A percentile compares a stretch with the other conserved stretches of the same genome.
These are phyloP conservation scores for Agrenia bidenticulata DNA, from an alignment of 2,888 invertebrate species.

Conservation along the genomic window DNA sequence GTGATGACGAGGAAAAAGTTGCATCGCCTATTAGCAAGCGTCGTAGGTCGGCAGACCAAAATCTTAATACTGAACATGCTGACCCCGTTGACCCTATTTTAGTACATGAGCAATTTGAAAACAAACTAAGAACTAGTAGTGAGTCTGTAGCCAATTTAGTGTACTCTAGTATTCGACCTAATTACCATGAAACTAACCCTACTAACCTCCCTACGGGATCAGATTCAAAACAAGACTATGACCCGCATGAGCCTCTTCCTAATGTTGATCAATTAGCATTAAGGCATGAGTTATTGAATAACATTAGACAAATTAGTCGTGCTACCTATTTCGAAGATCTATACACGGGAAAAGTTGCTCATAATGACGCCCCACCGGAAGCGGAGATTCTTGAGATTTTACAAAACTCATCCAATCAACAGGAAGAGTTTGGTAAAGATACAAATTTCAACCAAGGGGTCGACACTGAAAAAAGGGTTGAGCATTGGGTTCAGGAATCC, in stretches of 20 bases:
- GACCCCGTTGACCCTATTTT: background rate
- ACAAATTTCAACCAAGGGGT: too few relatives aligned
- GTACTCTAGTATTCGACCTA: slow-evolving; percentile 36
- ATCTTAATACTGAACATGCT: background rate
- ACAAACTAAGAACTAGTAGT: slow-evolving; percentile 18
- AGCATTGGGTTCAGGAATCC: slow-evolving; percentile 32
- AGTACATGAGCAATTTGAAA: background rate
- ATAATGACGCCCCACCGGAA: slow-evolving; percentile 30
- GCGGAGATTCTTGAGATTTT: slow-evolving; percentile 32
- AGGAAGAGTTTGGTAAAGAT: background rate
- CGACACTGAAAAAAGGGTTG: slow-evolving; percentile 24
- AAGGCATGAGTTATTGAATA: slow-evolving; percentile 49
- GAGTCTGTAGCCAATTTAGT: slow-evolving; percentile 41
- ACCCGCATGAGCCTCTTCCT: slow-evolving; percentile 42
- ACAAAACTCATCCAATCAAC: slow-evolving; percentile 17
- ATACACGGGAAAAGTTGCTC: slow-evolving; percentile 40
- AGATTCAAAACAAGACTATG: slow-evolving; percentile 41
- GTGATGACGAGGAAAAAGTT: background rate
- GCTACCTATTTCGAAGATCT: slow-evolving; percentile 48
- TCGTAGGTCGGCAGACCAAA: slow-evolving; percentile 5
- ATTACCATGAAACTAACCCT: slow-evolving; percentile 21
- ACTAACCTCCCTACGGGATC: slow-evolving; percentile 38
- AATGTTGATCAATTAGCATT: slow-evolving; percentile 47
- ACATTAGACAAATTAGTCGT: slow-evolving; percentile 48
- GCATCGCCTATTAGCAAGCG: background rate